These are phyloP conservation scores for Trachops cirrhosus DNA, from an alignment of 2,797 vertebrate genomes.

Conservation along the genomic window DNA sequence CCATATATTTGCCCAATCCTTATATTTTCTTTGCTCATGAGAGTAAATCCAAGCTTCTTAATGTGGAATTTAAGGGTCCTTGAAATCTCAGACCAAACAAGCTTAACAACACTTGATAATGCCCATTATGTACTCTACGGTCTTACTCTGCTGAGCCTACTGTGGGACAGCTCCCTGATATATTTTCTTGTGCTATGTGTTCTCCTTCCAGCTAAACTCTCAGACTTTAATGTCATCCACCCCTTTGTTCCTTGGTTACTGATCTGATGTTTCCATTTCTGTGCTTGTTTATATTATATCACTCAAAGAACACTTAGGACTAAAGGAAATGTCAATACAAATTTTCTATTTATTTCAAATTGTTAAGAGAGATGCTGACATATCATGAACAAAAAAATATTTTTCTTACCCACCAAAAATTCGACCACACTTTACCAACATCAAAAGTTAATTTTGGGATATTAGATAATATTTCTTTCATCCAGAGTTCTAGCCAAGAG, in stretches of 20 bases:
- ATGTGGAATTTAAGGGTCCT: background rate
- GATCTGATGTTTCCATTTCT: conserved; percentile 37
- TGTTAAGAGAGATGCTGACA: conserved; percentile 62
- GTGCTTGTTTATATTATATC: conserved; percentile 15
- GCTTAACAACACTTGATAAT: background rate
- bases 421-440: background rate
- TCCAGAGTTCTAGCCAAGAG: background rate
- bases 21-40: background rate
- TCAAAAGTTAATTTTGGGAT: background rate
- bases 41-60: background rate
- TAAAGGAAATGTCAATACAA: conserved; percentile 54
- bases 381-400: conserved; percentile 38
- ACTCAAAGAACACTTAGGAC: background rate
- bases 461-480: conserved; percentile 1
- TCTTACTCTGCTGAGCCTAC: background rate
- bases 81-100: conserved; percentile 29
- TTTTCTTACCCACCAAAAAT: conserved; percentile 51
- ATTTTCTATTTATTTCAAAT: conserved; percentile 68
- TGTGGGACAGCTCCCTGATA: background rate
- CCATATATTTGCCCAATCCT: background rate
- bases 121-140: background rate
- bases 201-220: conserved; percentile 33
- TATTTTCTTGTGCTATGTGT: background rate
- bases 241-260: conserved; percentile 23
- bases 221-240: background rate